Evolutionary conservation across 2,113 vertebrate genomes (phyloP).

Genomic region (Microcebus jonahi): DNA sequence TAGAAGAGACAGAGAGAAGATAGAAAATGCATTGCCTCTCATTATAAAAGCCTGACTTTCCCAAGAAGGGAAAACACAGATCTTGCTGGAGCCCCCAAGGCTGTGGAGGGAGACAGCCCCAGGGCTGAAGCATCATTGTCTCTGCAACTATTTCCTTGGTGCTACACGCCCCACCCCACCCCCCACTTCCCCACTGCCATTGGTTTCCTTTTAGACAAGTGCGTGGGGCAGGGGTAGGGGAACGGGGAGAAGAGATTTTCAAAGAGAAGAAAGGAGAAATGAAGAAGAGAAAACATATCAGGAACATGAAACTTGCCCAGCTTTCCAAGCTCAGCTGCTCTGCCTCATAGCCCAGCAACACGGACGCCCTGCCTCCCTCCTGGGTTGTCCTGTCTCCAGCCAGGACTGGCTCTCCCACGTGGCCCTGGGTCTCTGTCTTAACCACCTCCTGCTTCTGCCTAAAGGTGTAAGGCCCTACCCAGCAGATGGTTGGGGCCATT

Average conservation of each 20-base stretch:
- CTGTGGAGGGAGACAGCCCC: no score
- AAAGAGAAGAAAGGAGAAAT: neutral
- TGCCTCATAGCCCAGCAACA: neutral
- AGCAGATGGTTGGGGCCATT: no score
- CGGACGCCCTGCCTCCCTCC: neutral
- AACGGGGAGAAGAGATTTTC: neutral
- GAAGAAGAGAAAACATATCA: neutral
- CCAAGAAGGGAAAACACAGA: no score
- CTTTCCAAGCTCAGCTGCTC: neutral
- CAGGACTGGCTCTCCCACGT: neutral
- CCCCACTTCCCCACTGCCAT: neutral
- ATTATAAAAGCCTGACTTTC: no score
- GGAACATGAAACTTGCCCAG: no score
- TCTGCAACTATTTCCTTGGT: no score
- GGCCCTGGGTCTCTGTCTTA: neutral
- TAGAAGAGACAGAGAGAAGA: no score
- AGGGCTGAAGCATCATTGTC: no score
- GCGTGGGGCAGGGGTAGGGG: accelerated
- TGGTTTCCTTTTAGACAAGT: neutral
- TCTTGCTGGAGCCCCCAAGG: no score
- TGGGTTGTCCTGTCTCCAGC: neutral
- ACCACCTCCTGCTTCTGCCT: neutral
- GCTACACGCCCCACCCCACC: no score
- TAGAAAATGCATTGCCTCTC: no score
- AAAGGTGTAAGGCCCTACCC: no score